Evolutionary conservation across 1,140 invertebrate genomes (phyloP).

Genomic region (Anagrus nilaparvatae): DNA sequence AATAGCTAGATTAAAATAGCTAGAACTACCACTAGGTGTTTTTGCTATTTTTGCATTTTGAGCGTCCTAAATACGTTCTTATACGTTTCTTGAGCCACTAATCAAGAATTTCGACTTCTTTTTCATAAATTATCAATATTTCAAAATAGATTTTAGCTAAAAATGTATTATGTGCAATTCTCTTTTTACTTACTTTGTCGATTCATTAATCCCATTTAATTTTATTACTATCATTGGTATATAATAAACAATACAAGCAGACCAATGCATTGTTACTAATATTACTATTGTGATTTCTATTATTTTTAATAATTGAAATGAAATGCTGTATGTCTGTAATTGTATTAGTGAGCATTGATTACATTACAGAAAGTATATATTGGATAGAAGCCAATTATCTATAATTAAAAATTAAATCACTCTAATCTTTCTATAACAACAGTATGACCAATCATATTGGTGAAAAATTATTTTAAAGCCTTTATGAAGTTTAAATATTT

Average conservation of each 20-base stretch:
- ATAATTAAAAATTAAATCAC: not conserved
- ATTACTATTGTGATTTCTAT: slow-evolving; percentile 22
- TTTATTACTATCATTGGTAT: slow-evolving; percentile 21
- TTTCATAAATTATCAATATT: too few species aligned
- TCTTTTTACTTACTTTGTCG: too few species aligned
- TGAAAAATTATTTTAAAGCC: not conserved
- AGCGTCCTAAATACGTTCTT: not conserved
- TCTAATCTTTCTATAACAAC: not conserved
- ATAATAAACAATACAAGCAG: slow-evolving; percentile 31
- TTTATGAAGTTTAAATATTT: not conserved
- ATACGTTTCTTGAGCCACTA: too few species aligned
- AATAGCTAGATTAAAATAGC: not conserved
- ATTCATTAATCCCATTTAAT: slow-evolving; percentile 11
- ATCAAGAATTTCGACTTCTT: too few species aligned
- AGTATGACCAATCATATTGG: not conserved
- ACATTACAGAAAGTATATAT: not conserved
- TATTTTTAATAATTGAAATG: slow-evolving; percentile 25
- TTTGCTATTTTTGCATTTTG: not conserved
- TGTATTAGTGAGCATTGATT: slow-evolving; percentile 2
- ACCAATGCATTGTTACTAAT: slow-evolving; percentile 28
- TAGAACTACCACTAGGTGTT: not conserved
- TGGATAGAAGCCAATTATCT: not conserved
- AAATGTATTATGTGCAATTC: too few species aligned
- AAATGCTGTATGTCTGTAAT: slow-evolving; percentile 25
- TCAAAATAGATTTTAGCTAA: too few species aligned